Conservation (phyloP, 2,797 vertebrate genomes). For the Pelodytes ibericus region DNA sequence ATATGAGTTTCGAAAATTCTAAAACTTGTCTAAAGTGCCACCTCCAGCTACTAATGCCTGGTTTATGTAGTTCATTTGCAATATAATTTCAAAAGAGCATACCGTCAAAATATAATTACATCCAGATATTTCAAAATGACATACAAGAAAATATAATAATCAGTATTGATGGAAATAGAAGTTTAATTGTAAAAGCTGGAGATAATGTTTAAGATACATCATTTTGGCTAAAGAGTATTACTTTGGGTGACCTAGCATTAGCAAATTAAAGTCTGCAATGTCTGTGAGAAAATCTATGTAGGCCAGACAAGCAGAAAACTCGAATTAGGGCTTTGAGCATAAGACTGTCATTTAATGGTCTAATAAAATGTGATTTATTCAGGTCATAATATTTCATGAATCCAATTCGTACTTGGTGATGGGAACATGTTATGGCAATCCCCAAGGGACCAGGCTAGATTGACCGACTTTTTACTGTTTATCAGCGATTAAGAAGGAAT, state of each 20-base stretch:
- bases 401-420: not conserved
- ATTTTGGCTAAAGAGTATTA: not conserved
- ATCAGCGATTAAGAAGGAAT: not conserved
- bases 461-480: conserved; percentile 3
- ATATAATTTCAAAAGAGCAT: no score
- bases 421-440: not conserved
- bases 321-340: conserved; percentile 7
- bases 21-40: no score
- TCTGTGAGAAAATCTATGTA: not conserved
- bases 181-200: no score
- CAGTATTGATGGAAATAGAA: no score
- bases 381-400: conserved; percentile 44
- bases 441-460: not conserved
- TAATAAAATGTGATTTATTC: conserved; percentile 54
- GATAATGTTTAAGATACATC: no score
- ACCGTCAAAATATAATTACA: no score
- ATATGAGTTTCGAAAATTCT: no score
- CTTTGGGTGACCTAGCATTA: not conserved
- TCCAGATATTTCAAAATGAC: no score
- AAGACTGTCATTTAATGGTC: conserved; percentile 28
- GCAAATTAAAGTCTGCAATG: not conserved
- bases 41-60: no score
- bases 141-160: no score
- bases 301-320: conserved; percentile 28
- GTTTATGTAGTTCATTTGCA: no score